Evolutionary conservation across 2,888 invertebrate genomes (phyloP).

Genomic region (Lepas anatifera): DNA sequence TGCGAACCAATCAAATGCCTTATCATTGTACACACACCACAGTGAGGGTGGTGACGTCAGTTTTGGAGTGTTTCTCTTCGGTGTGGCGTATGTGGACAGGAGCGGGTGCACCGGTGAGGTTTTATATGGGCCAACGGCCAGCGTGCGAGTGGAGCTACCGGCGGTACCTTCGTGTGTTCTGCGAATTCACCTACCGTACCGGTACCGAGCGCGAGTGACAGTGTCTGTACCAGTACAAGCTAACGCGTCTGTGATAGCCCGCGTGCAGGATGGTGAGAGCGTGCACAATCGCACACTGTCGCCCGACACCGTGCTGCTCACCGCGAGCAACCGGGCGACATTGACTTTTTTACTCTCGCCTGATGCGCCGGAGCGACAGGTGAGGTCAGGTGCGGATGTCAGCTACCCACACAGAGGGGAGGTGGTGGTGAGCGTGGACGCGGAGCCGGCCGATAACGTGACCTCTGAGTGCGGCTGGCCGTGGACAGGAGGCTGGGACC

Average conservation of each 20-base stretch:
- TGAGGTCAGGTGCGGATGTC: neutral
- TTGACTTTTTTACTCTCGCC: neutral
- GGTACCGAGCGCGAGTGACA: neutral
- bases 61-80: neutral
- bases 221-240: too few relatives aligned
- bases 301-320: neutral
- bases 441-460: neutral
- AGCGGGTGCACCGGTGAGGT: neutral
- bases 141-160: too few relatives aligned
- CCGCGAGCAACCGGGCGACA: neutral
- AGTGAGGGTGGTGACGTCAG: neutral
- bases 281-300: neutral
- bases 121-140: neutral
- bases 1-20: slow-evolving; percentile 5
- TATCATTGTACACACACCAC: slow-evolving; percentile 1
- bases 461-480: neutral
- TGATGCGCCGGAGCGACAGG: neutral
- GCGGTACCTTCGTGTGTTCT: neutral
- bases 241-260: neutral
- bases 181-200: neutral
- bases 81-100: neutral
- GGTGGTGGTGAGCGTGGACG: neutral
- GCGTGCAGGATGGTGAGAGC: neutral
- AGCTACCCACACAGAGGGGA: too few relatives aligned
- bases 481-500: neutral